Conservation (phyloP, 2,113 vertebrate species). For the Diglossa brunneiventris region DNA sequence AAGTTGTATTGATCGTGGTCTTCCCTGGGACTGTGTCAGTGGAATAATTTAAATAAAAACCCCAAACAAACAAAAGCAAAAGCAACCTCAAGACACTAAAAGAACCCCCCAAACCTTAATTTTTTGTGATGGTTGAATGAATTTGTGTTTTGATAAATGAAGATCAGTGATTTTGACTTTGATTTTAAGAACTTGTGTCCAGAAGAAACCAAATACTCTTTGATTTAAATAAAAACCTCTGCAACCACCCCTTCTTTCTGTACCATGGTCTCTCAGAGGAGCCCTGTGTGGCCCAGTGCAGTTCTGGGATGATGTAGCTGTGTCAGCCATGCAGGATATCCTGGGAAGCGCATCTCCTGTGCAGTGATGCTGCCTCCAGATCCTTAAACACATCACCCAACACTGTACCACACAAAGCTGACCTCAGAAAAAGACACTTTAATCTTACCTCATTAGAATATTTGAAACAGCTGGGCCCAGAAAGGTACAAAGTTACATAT, state of each 20-base stretch:
- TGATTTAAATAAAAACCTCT: neutral
- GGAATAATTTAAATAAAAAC: neutral
- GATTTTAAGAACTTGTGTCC: neutral
- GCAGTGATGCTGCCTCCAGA: neutral
- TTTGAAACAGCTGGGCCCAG: neutral
- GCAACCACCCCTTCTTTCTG: neutral
- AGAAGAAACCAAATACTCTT: neutral
- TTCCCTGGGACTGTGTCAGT: neutral
- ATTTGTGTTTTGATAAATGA: neutral
- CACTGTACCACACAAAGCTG: neutral
- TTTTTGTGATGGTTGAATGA: neutral
- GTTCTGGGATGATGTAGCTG: neutral
- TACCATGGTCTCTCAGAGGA: fast-evolving
- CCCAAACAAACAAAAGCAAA: neutral
- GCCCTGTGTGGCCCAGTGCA: neutral
- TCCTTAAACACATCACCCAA: neutral
- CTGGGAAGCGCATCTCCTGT: neutral
- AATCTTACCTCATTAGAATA: neutral
- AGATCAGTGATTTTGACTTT: neutral
- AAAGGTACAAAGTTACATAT: neutral
- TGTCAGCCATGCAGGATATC: neutral
- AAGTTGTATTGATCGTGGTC: neutral
- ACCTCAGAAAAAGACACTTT: neutral
- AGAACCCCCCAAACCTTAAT: neutral
- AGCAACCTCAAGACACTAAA: neutral